Conservation (phyloP, 35 echinoderm and acorn worm species). For the Acanthaster planci region DNA sequence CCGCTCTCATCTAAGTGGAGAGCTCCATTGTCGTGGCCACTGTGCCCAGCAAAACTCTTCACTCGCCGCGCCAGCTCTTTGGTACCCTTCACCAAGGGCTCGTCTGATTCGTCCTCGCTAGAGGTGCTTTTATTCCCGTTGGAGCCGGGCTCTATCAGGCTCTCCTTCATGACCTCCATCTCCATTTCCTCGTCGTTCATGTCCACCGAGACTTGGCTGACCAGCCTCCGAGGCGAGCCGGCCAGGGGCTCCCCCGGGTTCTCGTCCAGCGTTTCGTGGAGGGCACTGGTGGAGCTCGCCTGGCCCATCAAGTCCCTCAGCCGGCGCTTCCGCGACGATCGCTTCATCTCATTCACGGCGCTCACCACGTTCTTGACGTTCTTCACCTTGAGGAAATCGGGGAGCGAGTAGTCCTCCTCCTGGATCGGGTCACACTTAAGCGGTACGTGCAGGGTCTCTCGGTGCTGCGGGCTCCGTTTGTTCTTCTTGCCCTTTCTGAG, state of each 20-base stretch:
- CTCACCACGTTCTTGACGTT: slow-evolving; percentile 93
- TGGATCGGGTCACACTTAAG: slow-evolving; percentile 79
- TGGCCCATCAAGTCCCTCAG: slow-evolving; percentile 42
- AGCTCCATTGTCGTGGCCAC: neutral
- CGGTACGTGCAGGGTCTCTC: slow-evolving; percentile 49
- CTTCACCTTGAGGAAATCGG: slow-evolving; percentile 95
- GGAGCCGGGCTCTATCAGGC: neutral
- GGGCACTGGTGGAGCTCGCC: neutral
- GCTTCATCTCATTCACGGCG: slow-evolving; percentile 89
- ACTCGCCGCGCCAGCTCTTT: slow-evolving; percentile 15
- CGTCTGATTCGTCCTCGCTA: slow-evolving; percentile 33
- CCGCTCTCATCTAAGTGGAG: slow-evolving; percentile 31
- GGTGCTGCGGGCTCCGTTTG: slow-evolving; percentile 66
- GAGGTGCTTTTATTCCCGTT: neutral
- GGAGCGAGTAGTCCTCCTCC: slow-evolving; percentile 88
- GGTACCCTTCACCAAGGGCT: neutral
- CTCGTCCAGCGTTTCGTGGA: neutral
- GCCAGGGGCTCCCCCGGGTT: neutral
- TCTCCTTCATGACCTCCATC: neutral
- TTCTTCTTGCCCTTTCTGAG: slow-evolving; percentile 81
- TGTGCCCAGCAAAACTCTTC: slow-evolving; percentile 34
- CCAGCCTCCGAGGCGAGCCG: slow-evolving; percentile 1
- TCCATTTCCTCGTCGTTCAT: slow-evolving; percentile 13
- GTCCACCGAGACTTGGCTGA: slow-evolving; percentile 7
- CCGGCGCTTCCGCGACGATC: slow-evolving; percentile 71